phyloP scores from a whole-genome alignment of 2,888 invertebrate genomes.

The Tridacna gigas region DNA sequence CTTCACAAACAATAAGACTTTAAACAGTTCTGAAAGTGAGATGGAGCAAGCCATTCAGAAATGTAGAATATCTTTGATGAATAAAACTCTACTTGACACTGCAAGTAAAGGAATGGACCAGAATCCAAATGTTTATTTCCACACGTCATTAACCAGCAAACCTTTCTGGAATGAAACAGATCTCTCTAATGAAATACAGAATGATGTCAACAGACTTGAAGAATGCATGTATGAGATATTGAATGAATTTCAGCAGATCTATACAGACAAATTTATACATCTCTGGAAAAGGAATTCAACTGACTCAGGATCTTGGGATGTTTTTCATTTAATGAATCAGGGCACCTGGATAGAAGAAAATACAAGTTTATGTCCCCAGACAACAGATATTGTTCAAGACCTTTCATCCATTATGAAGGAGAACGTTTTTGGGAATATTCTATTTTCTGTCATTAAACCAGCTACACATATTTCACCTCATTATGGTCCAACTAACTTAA shows the following conservation, averaged over 20 bases:
- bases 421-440: conserved; percentile 82
- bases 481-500: conserved; percentile 82
- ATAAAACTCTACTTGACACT: neutral
- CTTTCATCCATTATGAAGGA: conserved; percentile 74
- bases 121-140: conserved; percentile 65
- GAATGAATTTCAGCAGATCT: conserved; percentile 59
- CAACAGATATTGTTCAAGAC: conserved; percentile 68
- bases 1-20: too few relatives aligned
- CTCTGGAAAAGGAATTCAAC: conserved; percentile 79
- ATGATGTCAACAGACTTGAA: conserved; percentile 19
- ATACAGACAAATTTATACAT: conserved; percentile 16
- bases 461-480: conserved; percentile 79
- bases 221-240: conserved; percentile 51
- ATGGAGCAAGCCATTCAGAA: neutral
- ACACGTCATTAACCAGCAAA: conserved; percentile 20
- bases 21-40: too few relatives aligned
- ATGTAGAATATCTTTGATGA: neutral
- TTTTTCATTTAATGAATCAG: conserved; percentile 81
- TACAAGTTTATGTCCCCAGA: conserved; percentile 74
- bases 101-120: conserved; percentile 27
- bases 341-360: conserved; percentile 73
- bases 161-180: neutral
- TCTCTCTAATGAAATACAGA: neutral
- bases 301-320: conserved; percentile 76
- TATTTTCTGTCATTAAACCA: conserved; percentile 82